Percentiles rank a stretch among this genome's conserved stretches.
Conservation (phyloP, 2,113 vertebrate genomes). For the Alectura lathami region DNA sequence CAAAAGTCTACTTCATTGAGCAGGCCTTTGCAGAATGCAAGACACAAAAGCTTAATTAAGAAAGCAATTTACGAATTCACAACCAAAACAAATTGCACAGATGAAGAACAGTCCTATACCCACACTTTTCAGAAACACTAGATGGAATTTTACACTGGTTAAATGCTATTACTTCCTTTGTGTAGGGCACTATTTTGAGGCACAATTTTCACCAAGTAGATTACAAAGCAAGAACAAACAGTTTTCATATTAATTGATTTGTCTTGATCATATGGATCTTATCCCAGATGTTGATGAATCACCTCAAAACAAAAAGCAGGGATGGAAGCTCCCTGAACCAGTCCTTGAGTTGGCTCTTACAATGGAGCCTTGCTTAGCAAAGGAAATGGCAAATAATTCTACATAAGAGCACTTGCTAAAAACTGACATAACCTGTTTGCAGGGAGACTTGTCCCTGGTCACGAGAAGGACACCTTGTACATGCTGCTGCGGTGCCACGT, state of each 20-base stretch:
- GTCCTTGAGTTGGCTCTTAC: neutral
- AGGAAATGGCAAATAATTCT: neutral
- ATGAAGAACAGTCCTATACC: neutral
- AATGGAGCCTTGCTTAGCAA: neutral
- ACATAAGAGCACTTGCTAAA: neutral
- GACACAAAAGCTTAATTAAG: neutral
- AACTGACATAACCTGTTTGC: too few relatives aligned
- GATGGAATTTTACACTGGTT: neutral
- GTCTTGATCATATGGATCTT: neutral
- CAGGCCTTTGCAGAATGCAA: neutral
- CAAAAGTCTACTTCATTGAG: neutral
- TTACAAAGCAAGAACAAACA: neutral
- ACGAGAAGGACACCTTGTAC: neutral
- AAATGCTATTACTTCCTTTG: neutral
- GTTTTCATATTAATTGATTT: neutral
- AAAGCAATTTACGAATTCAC: neutral
- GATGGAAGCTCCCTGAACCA: neutral
- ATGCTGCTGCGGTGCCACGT: neutral
- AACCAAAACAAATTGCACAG: neutral
- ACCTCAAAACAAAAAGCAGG: neutral
- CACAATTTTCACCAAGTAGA: neutral
- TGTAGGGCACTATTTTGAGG: neutral
- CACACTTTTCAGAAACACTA: neutral
- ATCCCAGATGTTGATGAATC: neutral
- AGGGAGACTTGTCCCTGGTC: neutral